Evolutionary conservation across 1,140 invertebrate species (phyloP).

Genomic region (Neodiprion lecontei): DNA sequence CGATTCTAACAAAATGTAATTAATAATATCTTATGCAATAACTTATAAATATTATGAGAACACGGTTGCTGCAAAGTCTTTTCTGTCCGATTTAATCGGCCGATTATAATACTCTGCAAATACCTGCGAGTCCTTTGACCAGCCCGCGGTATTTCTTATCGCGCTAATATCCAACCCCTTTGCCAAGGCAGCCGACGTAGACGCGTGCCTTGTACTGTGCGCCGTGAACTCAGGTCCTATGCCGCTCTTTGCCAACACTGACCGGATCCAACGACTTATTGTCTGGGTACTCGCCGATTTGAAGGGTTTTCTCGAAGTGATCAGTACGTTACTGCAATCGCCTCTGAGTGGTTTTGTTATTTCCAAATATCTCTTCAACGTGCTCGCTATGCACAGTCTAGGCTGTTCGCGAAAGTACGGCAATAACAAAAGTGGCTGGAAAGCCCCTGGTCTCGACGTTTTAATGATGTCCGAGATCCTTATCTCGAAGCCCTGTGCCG

Average conservation of each 20-base stretch:
- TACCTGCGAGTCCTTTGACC: slow-evolving; percentile 9
- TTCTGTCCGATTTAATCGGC: slow-evolving; percentile 16
- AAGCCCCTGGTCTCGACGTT: slow-evolving; percentile 22
- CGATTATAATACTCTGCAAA: slow-evolving; percentile 16
- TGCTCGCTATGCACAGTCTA: slow-evolving; percentile 18
- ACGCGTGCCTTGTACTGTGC: slow-evolving; percentile 12
- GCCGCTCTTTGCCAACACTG: neutral
- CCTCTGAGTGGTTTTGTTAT: slow-evolving; percentile 20
- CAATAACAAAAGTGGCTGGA: slow-evolving; percentile 20
- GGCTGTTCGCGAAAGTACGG: slow-evolving; percentile 22
- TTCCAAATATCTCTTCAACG: slow-evolving; percentile 19
- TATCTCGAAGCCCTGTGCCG: slow-evolving; percentile 20
- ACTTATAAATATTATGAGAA: neutral
- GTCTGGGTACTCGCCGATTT: slow-evolving; percentile 14
- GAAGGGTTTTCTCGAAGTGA: slow-evolving; percentile 21
- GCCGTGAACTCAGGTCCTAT: neutral
- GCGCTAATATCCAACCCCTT: neutral
- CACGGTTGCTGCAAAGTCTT: neutral
- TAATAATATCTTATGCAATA: neutral
- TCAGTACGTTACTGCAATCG: slow-evolving; percentile 8
- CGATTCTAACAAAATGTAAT: neutral
- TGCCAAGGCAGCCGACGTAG: slow-evolving; percentile 15
- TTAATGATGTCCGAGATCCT: slow-evolving; percentile 21
- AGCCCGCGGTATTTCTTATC: neutral
- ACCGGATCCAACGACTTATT: slow-evolving; percentile 18